Evolutionary conservation across 2,113 vertebrate species (phyloP).

Genomic region (Gymnorhina tibicen): DNA sequence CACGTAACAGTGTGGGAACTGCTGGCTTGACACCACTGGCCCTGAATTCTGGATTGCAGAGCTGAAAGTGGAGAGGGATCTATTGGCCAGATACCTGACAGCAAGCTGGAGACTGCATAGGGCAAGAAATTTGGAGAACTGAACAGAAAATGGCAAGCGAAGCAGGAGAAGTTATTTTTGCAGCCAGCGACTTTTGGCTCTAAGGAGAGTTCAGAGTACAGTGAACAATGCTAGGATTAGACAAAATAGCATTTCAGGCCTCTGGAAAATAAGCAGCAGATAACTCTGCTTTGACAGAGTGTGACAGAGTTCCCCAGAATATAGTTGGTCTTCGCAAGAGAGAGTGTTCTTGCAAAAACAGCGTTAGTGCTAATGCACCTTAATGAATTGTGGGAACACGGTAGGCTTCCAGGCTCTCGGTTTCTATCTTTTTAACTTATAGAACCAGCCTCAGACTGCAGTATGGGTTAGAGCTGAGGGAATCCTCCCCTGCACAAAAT

Average conservation of each 20-base stretch:
- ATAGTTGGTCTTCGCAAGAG: fast-evolving
- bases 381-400: neutral
- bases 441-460: neutral
- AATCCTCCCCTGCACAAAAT: neutral
- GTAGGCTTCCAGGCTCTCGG: neutral
- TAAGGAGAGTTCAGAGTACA: neutral
- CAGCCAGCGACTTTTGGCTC: neutral
- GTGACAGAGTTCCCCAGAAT: neutral
- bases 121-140: neutral
- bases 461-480: neutral
- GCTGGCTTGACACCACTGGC: neutral
- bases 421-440: neutral
- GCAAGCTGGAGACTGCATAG: neutral
- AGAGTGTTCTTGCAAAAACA: neutral
- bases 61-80: neutral
- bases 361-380: neutral
- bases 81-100: neutral
- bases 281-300: neutral
- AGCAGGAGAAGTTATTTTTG: neutral
- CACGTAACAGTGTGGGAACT: neutral
- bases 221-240: neutral
- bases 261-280: neutral
- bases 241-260: neutral
- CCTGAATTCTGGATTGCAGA: neutral
- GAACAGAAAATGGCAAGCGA: neutral